Evolutionary conservation across 2,797 vertebrate genomes (phyloP).

Genomic region (Mormyrus hasselquistii): DNA sequence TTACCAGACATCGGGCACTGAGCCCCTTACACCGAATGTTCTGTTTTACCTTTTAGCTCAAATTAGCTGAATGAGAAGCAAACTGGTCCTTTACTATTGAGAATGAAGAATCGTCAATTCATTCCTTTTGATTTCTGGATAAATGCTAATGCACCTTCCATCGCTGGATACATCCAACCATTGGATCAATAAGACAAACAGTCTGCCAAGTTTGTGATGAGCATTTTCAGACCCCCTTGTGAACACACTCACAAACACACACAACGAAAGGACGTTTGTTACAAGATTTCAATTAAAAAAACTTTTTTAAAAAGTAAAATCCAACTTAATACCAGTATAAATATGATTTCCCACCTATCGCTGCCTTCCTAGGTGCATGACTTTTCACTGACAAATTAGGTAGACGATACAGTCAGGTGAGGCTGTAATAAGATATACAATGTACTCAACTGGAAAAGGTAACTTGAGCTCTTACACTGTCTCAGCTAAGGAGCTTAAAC

Average conservation of each 20-base stretch:
- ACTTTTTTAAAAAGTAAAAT: not conserved
- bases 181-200: not conserved
- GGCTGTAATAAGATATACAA: not conserved
- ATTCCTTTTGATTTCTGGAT: slow-evolving; percentile 7
- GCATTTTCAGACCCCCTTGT: not conserved
- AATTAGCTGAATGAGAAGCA: not conserved
- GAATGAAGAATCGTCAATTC: not conserved
- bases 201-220: not conserved
- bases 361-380: not conserved
- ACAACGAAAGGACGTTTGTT: not conserved
- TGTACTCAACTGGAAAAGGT: not conserved
- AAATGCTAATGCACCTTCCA: not conserved
- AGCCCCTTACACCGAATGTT: not conserved
- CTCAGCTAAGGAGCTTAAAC: not conserved
- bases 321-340: not conserved
- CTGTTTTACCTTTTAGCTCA: not conserved
- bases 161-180: not conserved
- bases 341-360: not conserved
- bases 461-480: not conserved
- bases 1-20: not conserved
- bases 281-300: not conserved
- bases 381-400: not conserved
- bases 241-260: not conserved
- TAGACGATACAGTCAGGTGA: not conserved
- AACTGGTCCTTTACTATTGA: not conserved